Percentiles rank a stretch among this genome's conserved stretches.
Conservation (phyloP, 1,140 invertebrate species). For the Whitmania pigra region DNA sequence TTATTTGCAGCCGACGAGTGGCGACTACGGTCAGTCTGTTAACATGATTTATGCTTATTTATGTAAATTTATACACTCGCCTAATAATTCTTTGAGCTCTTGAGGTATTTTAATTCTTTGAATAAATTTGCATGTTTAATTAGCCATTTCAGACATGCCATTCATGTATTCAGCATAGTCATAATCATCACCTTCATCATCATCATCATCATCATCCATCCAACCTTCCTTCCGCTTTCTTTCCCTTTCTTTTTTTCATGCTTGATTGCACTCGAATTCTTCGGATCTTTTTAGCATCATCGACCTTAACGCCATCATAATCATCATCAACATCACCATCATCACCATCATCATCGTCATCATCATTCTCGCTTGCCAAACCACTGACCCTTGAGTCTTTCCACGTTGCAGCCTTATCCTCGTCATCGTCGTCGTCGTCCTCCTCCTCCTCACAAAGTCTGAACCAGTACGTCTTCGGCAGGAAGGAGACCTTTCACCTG, state of each 20-base stretch:
- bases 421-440: background rate
- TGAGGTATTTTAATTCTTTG: no score
- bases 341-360: background rate
- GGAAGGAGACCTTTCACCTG: background rate
- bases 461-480: background rate
- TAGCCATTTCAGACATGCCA: background rate
- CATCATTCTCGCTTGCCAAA: background rate
- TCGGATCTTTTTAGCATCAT: conserved; percentile 1
- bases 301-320: conserved; percentile 9
- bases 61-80: no score
- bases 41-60: no score
- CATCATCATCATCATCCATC: background rate
- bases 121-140: background rate
- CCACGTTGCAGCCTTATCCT: background rate
- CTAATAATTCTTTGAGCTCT: no score
- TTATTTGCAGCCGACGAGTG: no score
- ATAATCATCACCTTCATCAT: conserved; percentile 8
- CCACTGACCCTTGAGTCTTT: background rate
- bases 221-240: background rate
- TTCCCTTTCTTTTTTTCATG: background rate
- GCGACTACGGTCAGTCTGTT: no score
- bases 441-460: background rate
- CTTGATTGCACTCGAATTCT: no score
- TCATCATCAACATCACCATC: conserved; percentile 12
- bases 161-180: background rate